phyloP scores from a whole-genome alignment of 2,797 vertebrate genomes.

The Gallinago nigripennis region DNA sequence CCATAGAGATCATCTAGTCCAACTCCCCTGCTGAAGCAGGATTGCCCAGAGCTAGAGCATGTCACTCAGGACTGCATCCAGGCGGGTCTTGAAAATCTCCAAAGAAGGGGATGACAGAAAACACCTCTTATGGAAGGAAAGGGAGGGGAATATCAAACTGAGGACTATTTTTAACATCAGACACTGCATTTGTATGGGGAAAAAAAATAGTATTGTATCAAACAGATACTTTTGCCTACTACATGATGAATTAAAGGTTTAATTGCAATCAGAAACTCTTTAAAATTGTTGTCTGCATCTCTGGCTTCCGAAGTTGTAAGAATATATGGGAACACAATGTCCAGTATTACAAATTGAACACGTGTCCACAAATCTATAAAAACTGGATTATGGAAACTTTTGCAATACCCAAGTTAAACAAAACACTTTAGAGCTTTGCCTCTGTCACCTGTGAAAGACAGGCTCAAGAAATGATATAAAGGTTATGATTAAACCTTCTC shows the following conservation, averaged over 20 bases:
- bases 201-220: not conserved
- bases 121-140: accelerated
- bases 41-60: too few relatives aligned
- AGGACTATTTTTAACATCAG: not conserved
- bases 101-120: not conserved
- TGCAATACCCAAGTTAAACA: not conserved
- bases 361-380: not conserved
- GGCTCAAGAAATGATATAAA: not conserved
- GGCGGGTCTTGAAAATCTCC: too few relatives aligned
- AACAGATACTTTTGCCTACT: not conserved
- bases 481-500: not conserved
- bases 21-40: too few relatives aligned
- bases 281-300: not conserved
- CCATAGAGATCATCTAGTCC: too few relatives aligned
- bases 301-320: not conserved
- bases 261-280: not conserved
- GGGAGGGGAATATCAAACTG: not conserved
- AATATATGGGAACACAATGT: not conserved
- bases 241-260: not conserved
- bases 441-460: not conserved
- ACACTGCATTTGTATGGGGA: not conserved
- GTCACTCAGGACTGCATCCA: too few relatives aligned
- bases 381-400: not conserved
- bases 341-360: not conserved
- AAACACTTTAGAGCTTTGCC: not conserved